These are phyloP conservation scores for Chiloscyllium plagiosum DNA, from an alignment of 2,113 vertebrate species.

Conservation along the genomic window DNA sequence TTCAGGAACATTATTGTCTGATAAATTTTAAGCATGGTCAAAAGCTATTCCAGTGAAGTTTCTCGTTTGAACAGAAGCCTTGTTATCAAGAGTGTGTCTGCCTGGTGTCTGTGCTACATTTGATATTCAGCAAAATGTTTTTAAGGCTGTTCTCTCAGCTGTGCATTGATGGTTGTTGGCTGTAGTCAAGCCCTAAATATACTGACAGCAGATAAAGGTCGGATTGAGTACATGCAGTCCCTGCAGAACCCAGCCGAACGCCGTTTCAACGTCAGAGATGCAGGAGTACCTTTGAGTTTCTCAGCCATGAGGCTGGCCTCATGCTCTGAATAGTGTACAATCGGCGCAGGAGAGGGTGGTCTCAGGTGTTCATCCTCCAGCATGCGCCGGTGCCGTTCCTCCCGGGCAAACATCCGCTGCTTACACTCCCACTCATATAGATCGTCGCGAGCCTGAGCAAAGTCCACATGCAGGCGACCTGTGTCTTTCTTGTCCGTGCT, in stretches of 20 bases:
- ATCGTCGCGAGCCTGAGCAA: slow-evolving; percentile 80
- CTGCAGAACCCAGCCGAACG: background rate
- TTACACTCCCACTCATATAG: slow-evolving; percentile 87
- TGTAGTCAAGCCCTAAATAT: background rate
- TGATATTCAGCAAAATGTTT: background rate
- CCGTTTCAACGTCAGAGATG: background rate
- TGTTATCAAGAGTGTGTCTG: background rate
- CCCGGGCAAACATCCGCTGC: slow-evolving; percentile 75
- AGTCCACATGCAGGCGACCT: slow-evolving; percentile 82
- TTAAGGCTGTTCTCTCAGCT: background rate
- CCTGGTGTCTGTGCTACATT: background rate
- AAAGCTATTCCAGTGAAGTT: background rate
- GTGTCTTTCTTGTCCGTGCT: slow-evolving; percentile 88
- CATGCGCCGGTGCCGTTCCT: slow-evolving; percentile 76
- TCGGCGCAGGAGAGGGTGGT: slow-evolving; percentile 73
- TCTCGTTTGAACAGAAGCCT: background rate
- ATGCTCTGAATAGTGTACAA: slow-evolving; percentile 82
- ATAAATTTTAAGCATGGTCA: background rate
- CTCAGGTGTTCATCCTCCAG: slow-evolving; percentile 73
- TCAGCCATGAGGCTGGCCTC: slow-evolving; percentile 78
- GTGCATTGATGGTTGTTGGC: background rate
- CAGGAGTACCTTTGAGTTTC: slow-evolving; percentile 77
- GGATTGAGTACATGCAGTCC: background rate
- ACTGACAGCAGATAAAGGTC: background rate
- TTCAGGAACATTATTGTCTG: background rate